These are phyloP conservation scores for Cyprinodon diabolis DNA, from an alignment of 2,797 vertebrate species.

Conservation along the genomic window DNA sequence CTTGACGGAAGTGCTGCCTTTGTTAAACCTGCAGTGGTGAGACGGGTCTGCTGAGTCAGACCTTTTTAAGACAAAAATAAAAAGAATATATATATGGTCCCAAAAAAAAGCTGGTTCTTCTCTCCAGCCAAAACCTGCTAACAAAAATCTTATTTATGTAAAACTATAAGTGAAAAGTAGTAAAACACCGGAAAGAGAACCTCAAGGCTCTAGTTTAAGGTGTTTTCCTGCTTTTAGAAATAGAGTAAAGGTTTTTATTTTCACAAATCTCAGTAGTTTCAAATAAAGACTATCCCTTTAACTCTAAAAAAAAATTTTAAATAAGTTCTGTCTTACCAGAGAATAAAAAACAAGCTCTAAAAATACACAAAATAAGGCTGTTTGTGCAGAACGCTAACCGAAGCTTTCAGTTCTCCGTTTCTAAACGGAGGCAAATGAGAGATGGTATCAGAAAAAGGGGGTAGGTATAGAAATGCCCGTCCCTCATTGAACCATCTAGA, in stretches of 20 bases:
- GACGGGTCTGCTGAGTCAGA: neutral
- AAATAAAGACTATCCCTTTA: neutral
- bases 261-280: neutral
- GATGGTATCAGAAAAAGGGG: constrained; percentile 14
- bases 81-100: too few species aligned
- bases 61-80: neutral
- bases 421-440: constrained; percentile 14
- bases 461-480: constrained; percentile 18
- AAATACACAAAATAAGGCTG: constrained; percentile 25
- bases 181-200: neutral
- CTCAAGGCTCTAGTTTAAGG: neutral
- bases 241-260: neutral
- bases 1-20: neutral
- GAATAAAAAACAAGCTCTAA: constrained; percentile 36
- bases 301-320: neutral
- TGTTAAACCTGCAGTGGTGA: neutral
- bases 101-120: neutral
- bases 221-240: neutral
- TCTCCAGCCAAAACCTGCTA: neutral
- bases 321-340: constrained; percentile 7
- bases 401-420: constrained; percentile 47
- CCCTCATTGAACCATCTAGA: constrained; percentile 26
- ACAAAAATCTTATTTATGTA: neutral
- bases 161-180: neutral
- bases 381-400: constrained; percentile 14